These are phyloP conservation scores for Rhagophthalmus giganteus DNA, from an alignment of 2,888 invertebrate genomes.

Conservation along the genomic window DNA sequence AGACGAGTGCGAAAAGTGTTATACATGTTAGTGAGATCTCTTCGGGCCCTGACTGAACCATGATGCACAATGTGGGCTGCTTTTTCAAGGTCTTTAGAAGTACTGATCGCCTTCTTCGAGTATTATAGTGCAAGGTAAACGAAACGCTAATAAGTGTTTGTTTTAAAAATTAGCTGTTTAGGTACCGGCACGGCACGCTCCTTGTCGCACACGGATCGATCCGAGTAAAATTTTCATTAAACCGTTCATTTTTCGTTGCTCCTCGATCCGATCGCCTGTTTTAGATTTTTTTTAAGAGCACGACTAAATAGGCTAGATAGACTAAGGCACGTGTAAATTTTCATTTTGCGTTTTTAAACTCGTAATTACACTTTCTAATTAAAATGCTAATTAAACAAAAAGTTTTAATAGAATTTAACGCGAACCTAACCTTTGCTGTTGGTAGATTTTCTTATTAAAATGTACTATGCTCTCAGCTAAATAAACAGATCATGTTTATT, in stretches of 20 bases:
- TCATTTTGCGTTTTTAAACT: too few species aligned
- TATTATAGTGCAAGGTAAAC: constrained; percentile 75
- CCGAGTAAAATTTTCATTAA: not conserved
- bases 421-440: too few species aligned
- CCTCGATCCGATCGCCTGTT: too few species aligned
- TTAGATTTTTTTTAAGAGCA: too few species aligned
- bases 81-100: constrained; percentile 78
- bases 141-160: not conserved
- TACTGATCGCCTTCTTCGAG: constrained; percentile 80
- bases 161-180: not conserved
- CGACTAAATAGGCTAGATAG: too few species aligned
- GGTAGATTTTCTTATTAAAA: too few species aligned
- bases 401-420: too few species aligned
- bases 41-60: constrained; percentile 34
- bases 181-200: not conserved
- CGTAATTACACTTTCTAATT: too few species aligned
- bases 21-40: constrained; percentile 23
- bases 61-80: constrained; percentile 76
- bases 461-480: too few species aligned
- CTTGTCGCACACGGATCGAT: not conserved
- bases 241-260: not conserved
- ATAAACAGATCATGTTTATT: too few species aligned
- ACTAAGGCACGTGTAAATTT: too few species aligned
- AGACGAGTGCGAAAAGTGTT: constrained; percentile 17
- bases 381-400: too few species aligned